Conservation (phyloP, 2,113 vertebrate species). For the Gymnarchus niloticus region DNA sequence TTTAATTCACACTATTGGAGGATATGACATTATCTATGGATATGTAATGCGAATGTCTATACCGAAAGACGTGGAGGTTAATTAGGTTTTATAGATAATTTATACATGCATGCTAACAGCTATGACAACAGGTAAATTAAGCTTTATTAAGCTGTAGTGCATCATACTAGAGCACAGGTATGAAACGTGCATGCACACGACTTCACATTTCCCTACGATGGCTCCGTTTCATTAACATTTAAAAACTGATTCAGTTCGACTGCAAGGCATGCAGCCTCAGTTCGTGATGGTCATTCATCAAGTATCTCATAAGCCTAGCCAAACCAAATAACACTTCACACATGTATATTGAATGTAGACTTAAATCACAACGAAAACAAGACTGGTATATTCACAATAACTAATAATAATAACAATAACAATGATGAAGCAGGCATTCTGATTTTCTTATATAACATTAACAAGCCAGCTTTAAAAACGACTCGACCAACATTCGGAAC, state of each 20-base stretch:
- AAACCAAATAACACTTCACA: background rate
- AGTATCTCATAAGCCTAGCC: no score
- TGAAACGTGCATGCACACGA: background rate
- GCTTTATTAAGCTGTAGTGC: no score
- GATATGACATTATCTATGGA: background rate
- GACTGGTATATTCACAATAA: background rate
- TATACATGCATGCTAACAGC: no score
- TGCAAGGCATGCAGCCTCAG: background rate
- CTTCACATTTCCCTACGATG: conserved; percentile 12
- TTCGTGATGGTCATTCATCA: background rate
- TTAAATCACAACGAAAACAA: background rate
- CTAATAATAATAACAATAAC: no score
- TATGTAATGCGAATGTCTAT: background rate
- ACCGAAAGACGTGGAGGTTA: background rate
- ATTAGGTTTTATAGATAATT: no score
- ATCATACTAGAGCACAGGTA: background rate
- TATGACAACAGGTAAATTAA: background rate
- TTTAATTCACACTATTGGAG: background rate
- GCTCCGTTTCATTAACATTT: conserved; percentile 31
- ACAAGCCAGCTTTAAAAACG: background rate
- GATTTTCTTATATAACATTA: background rate
- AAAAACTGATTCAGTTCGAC: conserved; percentile 36
- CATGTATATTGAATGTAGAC: background rate
- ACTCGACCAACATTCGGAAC: background rate
- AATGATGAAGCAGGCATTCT: no score